phyloP scores from a whole-genome alignment of 1,140 invertebrate species.

The Pissodes strobi region DNA sequence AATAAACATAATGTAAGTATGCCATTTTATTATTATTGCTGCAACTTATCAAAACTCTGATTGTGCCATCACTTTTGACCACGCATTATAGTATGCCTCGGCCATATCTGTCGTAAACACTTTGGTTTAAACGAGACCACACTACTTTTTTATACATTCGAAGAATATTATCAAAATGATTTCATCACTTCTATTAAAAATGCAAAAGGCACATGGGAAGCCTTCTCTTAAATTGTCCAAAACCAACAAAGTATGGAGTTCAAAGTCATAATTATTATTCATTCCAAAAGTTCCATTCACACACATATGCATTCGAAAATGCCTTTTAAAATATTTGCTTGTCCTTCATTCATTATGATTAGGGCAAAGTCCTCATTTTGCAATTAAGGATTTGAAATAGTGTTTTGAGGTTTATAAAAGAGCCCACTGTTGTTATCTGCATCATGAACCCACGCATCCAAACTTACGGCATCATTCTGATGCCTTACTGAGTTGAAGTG shows the following conservation, averaged over 20 bases:
- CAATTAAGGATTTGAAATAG: not conserved
- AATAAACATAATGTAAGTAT: not conserved
- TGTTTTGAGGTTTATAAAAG: slow-evolving; percentile 5
- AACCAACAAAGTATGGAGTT: no score
- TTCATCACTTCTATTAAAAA: slow-evolving; percentile 28
- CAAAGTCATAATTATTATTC: slow-evolving; percentile 29
- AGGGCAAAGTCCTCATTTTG: not conserved
- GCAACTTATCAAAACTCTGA: slow-evolving; percentile 1
- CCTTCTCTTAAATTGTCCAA: slow-evolving; percentile 33
- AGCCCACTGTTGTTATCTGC: not conserved
- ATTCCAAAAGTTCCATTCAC: slow-evolving; percentile 29
- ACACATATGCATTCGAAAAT: slow-evolving; percentile 19
- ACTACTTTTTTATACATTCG: slow-evolving; percentile 7
- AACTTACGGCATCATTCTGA: slow-evolving; percentile 6
- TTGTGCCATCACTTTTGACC: slow-evolving; percentile 13
- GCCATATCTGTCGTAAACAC: slow-evolving; percentile 34
- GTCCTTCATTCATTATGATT: not conserved
- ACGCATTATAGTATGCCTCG: slow-evolving; percentile 24
- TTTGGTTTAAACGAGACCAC: slow-evolving; percentile 5
- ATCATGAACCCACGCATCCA: slow-evolving; percentile 10
- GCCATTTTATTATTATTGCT: not conserved
- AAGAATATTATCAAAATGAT: slow-evolving; percentile 23
- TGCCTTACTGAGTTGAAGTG: slow-evolving; percentile 1
- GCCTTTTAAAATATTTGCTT: not conserved
- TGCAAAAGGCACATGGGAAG: slow-evolving; percentile 28